These are phyloP conservation scores for Zygothrica quintamaculata DNA, from an alignment of 2,888 invertebrate species.

Conservation along the genomic window DNA sequence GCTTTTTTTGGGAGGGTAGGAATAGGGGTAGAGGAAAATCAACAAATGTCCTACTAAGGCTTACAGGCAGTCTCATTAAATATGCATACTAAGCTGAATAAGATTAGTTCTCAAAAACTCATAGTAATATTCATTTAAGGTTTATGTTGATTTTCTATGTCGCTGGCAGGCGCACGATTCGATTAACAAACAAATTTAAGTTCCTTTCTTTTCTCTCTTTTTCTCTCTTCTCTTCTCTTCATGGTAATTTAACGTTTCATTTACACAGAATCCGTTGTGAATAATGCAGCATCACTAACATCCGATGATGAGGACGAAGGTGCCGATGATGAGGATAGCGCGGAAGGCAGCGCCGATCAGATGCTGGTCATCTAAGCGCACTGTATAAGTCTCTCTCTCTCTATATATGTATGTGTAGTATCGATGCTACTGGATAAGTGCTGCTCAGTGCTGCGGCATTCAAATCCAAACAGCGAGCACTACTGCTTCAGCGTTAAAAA, in stretches of 20 bases:
- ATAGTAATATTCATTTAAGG: constrained; percentile 38
- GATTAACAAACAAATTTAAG: constrained; percentile 41
- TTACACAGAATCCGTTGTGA: constrained; percentile 85
- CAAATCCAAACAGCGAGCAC: constrained; percentile 63
- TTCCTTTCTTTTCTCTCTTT: no score
- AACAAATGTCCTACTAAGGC: neutral
- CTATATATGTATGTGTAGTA: no score
- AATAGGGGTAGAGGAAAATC: no score
- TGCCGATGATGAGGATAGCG: constrained; percentile 88
- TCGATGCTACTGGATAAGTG: constrained; percentile 30
- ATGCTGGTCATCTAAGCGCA: constrained; percentile 88
- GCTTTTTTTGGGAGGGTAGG: no score
- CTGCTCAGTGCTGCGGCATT: constrained; percentile 31
- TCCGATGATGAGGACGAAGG: constrained; percentile 91
- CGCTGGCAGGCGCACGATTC: constrained; percentile 15
- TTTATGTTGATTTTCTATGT: constrained; percentile 35
- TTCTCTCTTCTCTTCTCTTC: no score
- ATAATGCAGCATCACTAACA: constrained; percentile 87
- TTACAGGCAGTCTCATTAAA: constrained; percentile 16
- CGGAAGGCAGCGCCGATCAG: constrained; percentile 92
- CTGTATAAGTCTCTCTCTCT: no score
- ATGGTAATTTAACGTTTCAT: constrained; percentile 53
- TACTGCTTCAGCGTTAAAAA: constrained; percentile 62
- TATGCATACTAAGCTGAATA: constrained; percentile 22
- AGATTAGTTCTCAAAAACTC: constrained; percentile 33